A percentile compares a stretch with the other conserved stretches of the same genome.
Evolutionary conservation across 1,140 invertebrate species (phyloP).

Genomic region (Pogonomyrmex barbatus): DNA sequence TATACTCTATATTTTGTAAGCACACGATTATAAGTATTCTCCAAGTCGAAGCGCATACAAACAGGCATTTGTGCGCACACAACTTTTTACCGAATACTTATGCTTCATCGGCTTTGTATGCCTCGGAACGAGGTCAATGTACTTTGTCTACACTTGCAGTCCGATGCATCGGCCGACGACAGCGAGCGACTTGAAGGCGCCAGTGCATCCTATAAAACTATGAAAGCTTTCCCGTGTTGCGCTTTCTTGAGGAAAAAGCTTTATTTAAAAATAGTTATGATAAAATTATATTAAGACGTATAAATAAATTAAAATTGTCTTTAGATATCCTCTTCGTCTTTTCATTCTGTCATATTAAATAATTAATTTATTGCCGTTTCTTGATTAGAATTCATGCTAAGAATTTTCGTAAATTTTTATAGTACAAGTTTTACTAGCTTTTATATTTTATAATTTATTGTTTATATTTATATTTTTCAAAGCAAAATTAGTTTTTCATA

Average conservation of each 20-base stretch:
- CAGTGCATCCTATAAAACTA: slow-evolving; percentile 8
- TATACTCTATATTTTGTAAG: neutral
- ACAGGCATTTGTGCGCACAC: slow-evolving; percentile 5
- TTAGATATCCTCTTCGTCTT: neutral
- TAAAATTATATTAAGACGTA: neutral
- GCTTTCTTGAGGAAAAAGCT: neutral
- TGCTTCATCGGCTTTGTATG: slow-evolving; percentile 28
- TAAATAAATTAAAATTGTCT: neutral
- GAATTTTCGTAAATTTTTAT: neutral
- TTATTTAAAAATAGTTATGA: slow-evolving; percentile 13
- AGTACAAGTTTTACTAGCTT: neutral
- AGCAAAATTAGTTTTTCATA: neutral
- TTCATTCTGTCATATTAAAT: neutral
- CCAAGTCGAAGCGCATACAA: neutral
- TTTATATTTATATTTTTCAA: neutral
- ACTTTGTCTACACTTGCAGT: slow-evolving; percentile 38
- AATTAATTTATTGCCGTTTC: neutral
- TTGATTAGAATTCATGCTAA: neutral
- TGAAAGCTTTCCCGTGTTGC: neutral
- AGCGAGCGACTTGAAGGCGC: neutral
- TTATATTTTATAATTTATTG: neutral
- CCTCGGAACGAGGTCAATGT: slow-evolving; percentile 44
- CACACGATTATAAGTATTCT: neutral
- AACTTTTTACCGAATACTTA: slow-evolving; percentile 22
- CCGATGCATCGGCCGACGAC: slow-evolving; percentile 5